Base-by-base conservation (phyloP, 2,797 vertebrate genomes). In the Sebastes taczanowskii region DNA sequence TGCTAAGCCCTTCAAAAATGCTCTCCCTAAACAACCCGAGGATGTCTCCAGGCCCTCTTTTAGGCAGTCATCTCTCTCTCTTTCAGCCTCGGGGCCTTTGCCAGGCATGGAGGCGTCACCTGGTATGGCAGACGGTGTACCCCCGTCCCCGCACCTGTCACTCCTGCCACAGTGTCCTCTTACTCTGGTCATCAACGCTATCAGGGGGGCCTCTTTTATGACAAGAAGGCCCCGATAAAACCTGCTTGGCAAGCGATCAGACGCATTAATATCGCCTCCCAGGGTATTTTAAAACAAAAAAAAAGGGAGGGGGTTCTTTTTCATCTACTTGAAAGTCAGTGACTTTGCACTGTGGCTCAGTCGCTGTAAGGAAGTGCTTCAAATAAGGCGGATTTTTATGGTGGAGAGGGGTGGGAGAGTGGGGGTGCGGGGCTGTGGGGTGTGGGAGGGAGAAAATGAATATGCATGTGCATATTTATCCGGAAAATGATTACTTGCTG, bases 381-480 rank as follows among this genome's bases (percentile, higher is more conserved):
- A 85, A 76, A 64, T 66, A 60, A 71, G 16, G 4, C 62, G 49
- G 60, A 85, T 78, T 83, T 80, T 58, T 49, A 63, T 52, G 30
- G 25, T 38, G 55, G 69, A 64, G 34, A n/a, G 16, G 23, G 32
- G 30, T 6, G 10, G 13, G 29, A 29, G 56, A 27, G 22, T n/a
- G 20, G 58, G 18, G 14, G 38, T 6, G 38, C 14, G 38, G 38
- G 38, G 38, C 0, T 16, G 14, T 1, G 0, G 14, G 22, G 59
- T 38, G 22, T 52, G 68, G 23, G 65, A 22, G 58, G 34, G 23
- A 78, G 78, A 81, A 86, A 80, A 92, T 93, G 79, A 93, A 93
- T 94, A 93, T 92, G 86, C 78, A 93, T 94, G 88, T 90, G 88
- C 88, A 92, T 93, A 94, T 94, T 95, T 94, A 94, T 94, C 90